Base-by-base conservation (phyloP, 2,797 vertebrate species). In the Amphiprion clarkii region DNA sequence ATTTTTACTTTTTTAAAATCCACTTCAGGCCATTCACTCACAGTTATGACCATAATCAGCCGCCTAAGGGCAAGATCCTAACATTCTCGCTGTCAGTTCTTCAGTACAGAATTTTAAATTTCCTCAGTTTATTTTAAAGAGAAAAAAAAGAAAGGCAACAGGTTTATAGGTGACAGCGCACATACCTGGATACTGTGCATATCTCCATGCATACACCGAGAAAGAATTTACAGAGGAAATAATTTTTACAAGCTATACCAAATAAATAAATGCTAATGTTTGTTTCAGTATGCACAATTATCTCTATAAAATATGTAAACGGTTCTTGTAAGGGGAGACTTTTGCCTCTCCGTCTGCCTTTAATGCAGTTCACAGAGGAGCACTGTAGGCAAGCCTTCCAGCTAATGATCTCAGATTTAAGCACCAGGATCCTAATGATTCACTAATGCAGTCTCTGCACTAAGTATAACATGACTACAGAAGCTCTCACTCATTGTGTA, bases 371-470 rank as follows among this genome's bases (percentile, higher is more conserved):
- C 74, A 80, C 55, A 68, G 40, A 64, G 62, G 60, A 74, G 31
- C 56, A 71, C 79, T 59, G 59, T 33, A 66, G 80, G 64, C 66
- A 67, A 69, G 76, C 73, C 84, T 65, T 84, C 64, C 69, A 74
- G 84, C 87, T 89, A 82, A 89, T 84, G 74, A 89, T 74, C 73
- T 76, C 71, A 83, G 52, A 84, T 85, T 70, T 84, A 75, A 88
- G 75, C 75, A 84, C 40, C 78, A 55, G 81, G 83, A 86, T 74
- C 82, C 71, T 81, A 85, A 86, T 81, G 82, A 87, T 84, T 76
- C 75, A 64, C 82, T 82, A 85, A 92, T 88, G 79, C 80, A 88
- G 83, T 88, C 77, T 68, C 62, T 72, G 76, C 76, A 62, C 69
- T 14, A 67, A 70, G 80, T 89, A 88, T 89, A 78, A 63, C 51